Evolutionary conservation across 2,888 invertebrate species (phyloP).

Genomic region (Oxycera nigricornis): DNA sequence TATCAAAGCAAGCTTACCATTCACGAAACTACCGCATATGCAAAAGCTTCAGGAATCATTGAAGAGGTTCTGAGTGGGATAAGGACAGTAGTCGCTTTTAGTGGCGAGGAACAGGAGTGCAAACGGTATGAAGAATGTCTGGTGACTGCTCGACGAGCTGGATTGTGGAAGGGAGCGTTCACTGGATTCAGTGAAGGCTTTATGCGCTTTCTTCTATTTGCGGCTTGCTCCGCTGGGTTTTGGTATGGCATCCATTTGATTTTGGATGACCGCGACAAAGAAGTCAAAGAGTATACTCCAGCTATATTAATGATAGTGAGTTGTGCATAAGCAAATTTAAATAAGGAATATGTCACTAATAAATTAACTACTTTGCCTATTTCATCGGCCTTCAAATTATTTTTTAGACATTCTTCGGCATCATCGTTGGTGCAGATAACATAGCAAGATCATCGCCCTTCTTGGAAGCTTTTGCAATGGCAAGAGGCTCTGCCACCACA

Average conservation of each 20-base stretch:
- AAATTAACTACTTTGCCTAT: neutral
- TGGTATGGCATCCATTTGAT: conserved; percentile 83
- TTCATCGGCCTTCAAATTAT: neutral
- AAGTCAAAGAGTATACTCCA: conserved; percentile 71
- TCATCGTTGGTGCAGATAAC: conserved; percentile 80
- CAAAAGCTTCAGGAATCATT: conserved; percentile 76
- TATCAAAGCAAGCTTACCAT: conserved; percentile 73
- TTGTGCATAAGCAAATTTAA: conserved; percentile 43
- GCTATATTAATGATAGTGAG: conserved; percentile 77
- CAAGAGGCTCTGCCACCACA: conserved; percentile 75
- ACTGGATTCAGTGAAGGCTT: conserved; percentile 75
- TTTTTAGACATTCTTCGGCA: conserved; percentile 70
- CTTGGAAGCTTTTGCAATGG: conserved; percentile 75
- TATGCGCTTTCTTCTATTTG: conserved; percentile 77
- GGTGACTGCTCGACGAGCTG: conserved; percentile 70
- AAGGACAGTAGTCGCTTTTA: conserved; percentile 80
- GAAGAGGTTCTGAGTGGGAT: conserved; percentile 79
- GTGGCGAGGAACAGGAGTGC: conserved; percentile 77
- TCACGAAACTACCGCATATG: conserved; percentile 74
- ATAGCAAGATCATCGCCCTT: conserved; percentile 79
- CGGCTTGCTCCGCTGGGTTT: conserved; percentile 78
- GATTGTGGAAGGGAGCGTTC: conserved; percentile 70
- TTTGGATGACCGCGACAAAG: conserved; percentile 68
- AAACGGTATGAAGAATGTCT: conserved; percentile 67
- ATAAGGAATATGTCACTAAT: neutral